Base-by-base conservation (phyloP, 1,140 invertebrate species). In the Bombus breviceps region DNA sequence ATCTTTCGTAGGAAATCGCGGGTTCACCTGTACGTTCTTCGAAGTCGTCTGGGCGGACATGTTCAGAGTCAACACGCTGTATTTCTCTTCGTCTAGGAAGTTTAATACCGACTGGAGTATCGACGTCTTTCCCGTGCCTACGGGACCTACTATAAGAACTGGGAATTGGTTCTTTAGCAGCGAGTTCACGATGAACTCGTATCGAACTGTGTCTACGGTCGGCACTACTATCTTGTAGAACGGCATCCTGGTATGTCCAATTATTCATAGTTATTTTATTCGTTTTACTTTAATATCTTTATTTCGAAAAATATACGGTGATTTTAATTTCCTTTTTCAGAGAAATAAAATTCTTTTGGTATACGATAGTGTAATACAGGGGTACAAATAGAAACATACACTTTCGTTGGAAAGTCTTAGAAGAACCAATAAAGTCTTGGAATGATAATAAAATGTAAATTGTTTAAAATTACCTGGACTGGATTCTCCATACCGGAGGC, bases 1-100 rank as follows among this genome's bases (percentile, higher is more conserved):
- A 53, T 53, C 47, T 53, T 53, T 53, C 47, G 18, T 22, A 32
- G 9, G 22, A 22, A 39, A 37, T 37, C 34, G 2, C 66, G 3
- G 9, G 64, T 71, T 81, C 57, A 93, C 93, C 81, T 97, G 97
- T 0, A 97, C 95, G 78, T 98, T 97, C 69, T 96, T 96, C 0
- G 98, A 97, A 3, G 97, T 96, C 0, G 98, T 98, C 95, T 98
- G 97, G 5, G 97, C 98, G 3, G 98, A 98, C 96, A 98, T 98
- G 93, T 98, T 98, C 62, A 98, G 96, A 10, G 97, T 96, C 9
- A 98, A 95, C 3, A 97, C 91, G 69, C 95, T 96, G 92, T 97
- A 98, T 78, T 95, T 96, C n/a, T 94, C 95, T 0, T 95, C 89
- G 92, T 97, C 96, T 34, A 98, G 95, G 9, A 94, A 95, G 10